These are phyloP conservation scores for Tiphia femorata DNA, from an alignment of 2,888 invertebrate genomes.

Conservation along the genomic window DNA sequence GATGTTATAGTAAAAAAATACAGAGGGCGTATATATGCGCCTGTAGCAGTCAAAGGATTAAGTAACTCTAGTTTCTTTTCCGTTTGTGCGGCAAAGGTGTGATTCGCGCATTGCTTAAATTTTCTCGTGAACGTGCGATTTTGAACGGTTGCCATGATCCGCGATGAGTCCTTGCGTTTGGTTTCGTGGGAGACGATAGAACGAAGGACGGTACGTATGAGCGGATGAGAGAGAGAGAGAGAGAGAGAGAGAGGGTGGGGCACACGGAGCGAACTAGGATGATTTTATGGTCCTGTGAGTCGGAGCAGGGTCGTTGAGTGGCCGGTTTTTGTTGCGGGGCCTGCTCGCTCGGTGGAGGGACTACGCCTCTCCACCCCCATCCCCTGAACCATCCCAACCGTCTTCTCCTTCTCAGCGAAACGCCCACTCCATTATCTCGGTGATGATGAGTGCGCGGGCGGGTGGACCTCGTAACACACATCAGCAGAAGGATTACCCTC, in stretches of 20 bases:
- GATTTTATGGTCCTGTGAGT: constrained; percentile 59
- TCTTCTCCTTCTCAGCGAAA: constrained; percentile 46
- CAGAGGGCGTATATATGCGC: too few species aligned
- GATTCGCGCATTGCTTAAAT: too few species aligned
- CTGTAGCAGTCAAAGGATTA: too few species aligned
- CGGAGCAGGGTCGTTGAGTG: constrained; percentile 54
- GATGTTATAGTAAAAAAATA: too few species aligned
- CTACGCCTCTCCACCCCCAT: constrained; percentile 8
- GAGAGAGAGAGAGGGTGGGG: constrained; percentile 12
- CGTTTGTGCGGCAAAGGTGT: too few species aligned
- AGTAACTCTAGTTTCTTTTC: too few species aligned
- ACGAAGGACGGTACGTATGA: background rate
- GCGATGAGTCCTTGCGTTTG: too few species aligned
- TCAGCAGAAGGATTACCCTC: constrained; percentile 57
- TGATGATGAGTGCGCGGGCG: constrained; percentile 68
- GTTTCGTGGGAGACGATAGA: background rate
- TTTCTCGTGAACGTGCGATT: too few species aligned
- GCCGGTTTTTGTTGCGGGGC: constrained; percentile 62
- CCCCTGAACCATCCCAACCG: constrained; percentile 11
- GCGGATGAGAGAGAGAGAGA: background rate
- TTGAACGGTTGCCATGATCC: too few species aligned
- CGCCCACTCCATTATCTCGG: constrained; percentile 68
- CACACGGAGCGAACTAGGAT: constrained; percentile 54
- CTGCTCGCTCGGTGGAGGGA: constrained; percentile 59
- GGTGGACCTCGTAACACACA: constrained; percentile 62